phyloP scores from a whole-genome alignment of 2,113 vertebrate species.

The Sorex araneus region DNA sequence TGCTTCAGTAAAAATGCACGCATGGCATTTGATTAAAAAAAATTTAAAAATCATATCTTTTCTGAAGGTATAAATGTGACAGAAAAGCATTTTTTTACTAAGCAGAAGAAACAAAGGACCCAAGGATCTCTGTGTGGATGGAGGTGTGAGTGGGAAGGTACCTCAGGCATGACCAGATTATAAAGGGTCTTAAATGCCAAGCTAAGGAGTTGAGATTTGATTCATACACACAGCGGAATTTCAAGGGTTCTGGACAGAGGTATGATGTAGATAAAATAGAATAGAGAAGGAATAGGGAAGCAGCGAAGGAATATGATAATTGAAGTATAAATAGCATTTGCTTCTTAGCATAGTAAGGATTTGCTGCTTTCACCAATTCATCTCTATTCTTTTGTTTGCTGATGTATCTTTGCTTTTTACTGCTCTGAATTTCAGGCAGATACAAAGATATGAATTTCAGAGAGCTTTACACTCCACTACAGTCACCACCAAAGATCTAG shows the following conservation, averaged over 20 bases:
- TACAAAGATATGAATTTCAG: too few species aligned
- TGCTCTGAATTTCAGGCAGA: too few species aligned
- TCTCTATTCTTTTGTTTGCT: neutral
- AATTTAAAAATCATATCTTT: neutral
- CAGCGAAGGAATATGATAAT: neutral
- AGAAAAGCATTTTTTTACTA: neutral
- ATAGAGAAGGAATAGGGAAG: neutral
- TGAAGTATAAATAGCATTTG: neutral
- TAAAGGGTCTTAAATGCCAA: neutral
- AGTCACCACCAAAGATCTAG: too few species aligned
- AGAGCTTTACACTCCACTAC: too few species aligned
- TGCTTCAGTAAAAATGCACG: slow-evolving; percentile 7
- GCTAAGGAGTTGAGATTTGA: slow-evolving; percentile 1
- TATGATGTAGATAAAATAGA: neutral
- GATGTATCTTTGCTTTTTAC: too few species aligned
- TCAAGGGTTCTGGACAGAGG: neutral
- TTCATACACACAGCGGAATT: neutral
- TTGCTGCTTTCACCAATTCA: neutral
- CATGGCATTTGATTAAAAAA: neutral
- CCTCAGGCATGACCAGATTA: neutral
- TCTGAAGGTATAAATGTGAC: neutral
- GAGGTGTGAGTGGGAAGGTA: neutral
- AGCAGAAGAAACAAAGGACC: neutral
- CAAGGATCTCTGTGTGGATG: neutral
- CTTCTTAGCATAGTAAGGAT: neutral